A percentile compares a stretch with the other conserved stretches of the same genome.
phyloP scores from a whole-genome alignment of 1,140 invertebrate genomes.

The Carcinoscorpius rotundicauda region DNA sequence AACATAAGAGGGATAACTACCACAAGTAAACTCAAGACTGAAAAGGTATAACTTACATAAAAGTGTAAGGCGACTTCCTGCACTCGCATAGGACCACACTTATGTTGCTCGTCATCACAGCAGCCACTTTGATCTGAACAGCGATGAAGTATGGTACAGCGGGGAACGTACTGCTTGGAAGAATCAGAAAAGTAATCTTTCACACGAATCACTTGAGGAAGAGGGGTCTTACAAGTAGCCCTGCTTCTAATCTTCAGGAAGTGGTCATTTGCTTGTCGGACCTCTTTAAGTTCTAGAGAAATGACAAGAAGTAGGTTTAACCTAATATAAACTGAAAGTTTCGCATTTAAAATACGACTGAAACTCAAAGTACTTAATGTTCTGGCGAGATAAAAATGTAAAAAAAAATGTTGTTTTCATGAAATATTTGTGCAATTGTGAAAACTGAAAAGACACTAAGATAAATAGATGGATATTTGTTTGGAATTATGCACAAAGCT shows the following conservation, averaged over 20 bases:
- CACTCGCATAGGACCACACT: conserved; percentile 50
- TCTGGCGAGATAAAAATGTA: too few relatives aligned
- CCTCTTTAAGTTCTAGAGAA: conserved; percentile 11
- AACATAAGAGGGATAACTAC: too few relatives aligned
- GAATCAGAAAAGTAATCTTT: conserved; percentile 48
- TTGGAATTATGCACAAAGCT: too few relatives aligned
- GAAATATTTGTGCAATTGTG: too few relatives aligned
- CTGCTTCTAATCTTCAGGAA: conserved; percentile 42
- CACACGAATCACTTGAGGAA: conserved; percentile 46
- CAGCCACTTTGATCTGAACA: conserved; percentile 67
- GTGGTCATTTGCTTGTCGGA: conserved; percentile 42
- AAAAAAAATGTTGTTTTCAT: too few relatives aligned
- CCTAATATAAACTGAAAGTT: too few relatives aligned
- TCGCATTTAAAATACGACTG: too few relatives aligned
- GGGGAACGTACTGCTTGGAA: conserved; percentile 52
- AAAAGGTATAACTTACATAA: conserved; percentile 45
- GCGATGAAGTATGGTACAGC: conserved; percentile 56
- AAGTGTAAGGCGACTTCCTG: conserved; percentile 52
- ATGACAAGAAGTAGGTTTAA: neutral
- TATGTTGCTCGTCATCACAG: conserved; percentile 43
- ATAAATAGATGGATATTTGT: too few relatives aligned
- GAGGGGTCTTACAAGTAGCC: conserved; percentile 47
- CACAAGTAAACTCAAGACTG: too few relatives aligned
- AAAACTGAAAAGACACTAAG: too few relatives aligned
- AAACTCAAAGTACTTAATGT: too few relatives aligned